Conservation (phyloP, 30 jellyfish, hydroid and myxozoan genomes). For the Haliclystus octoradiatus region DNA sequence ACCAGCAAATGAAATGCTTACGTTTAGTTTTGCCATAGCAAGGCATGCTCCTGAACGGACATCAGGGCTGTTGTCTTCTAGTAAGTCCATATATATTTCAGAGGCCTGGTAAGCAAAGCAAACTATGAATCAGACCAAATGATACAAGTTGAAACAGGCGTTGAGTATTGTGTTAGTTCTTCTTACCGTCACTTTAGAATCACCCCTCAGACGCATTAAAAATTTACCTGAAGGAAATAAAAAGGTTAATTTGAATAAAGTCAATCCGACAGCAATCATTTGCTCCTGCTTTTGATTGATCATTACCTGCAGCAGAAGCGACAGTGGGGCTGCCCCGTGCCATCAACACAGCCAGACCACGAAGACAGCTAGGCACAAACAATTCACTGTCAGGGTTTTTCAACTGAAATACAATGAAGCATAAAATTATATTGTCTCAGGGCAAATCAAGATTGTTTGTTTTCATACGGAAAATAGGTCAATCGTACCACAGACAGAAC, state of each 20-base stretch:
- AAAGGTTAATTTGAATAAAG: not conserved
- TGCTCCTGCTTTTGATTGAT: not conserved
- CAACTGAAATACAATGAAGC: too few relatives aligned
- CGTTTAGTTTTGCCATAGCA: constrained; percentile 38
- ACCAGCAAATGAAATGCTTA: too few relatives aligned
- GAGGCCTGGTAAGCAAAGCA: constrained; percentile 19
- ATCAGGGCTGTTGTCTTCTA: constrained; percentile 18
- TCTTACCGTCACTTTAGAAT: constrained; percentile 28
- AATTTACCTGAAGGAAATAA: constrained; percentile 22
- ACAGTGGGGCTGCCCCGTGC: constrained; percentile 16
- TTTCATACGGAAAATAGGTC: not conserved
- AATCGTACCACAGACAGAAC: constrained; percentile 8
- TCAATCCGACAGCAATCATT: too few relatives aligned
- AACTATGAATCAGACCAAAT: not conserved
- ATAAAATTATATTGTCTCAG: too few relatives aligned
- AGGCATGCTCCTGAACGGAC: constrained; percentile 28
- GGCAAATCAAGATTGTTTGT: too few relatives aligned
- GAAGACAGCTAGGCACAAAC: constrained; percentile 23
- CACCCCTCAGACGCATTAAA: constrained; percentile 10
- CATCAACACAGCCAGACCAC: constrained; percentile 11
- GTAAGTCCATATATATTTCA: constrained; percentile 23
- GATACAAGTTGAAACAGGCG: not conserved
- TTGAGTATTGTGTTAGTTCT: not conserved
- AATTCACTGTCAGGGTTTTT: constrained; percentile 28
- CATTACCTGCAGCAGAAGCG: constrained; percentile 24